Base-by-base conservation (phyloP, 2,113 vertebrate species). In the Brienomyrus longianalis region DNA sequence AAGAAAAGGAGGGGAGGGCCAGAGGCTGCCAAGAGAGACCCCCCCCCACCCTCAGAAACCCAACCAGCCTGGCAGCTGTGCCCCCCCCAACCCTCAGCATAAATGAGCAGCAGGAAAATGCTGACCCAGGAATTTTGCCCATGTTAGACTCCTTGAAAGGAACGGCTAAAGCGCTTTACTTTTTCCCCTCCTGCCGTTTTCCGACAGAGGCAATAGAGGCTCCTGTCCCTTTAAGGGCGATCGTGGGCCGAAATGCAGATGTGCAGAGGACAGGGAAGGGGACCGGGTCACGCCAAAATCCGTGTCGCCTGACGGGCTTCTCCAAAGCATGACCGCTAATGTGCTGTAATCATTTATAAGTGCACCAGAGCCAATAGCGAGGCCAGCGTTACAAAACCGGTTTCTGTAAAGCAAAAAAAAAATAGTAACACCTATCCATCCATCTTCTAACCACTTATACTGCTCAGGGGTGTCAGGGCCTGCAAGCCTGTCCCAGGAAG, bases 71-170 rank as follows among this genome's bases (percentile, higher is more conserved):
- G 96, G 94, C 94, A 95, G 95, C 93, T 94, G 83, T 91, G 92
- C 91, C 92, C 47, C 92, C 93, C 93, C 85, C 91, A 88, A 91
- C 90, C 94, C 93, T 94, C 93, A 93, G 94, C 93, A 95, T 93
- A 95, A 92, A 95, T 92, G 5, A 7, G 93, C 91, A 93, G 95
- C 95, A 96, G 94, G 94, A 97, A 21, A 97, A 95, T 94, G 95
- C 95, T 96, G 96, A 96, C 94, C 93, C 92, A 94, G 92, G 91
- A 85, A 89, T 92, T 95, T 93, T 87, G 74, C 62, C 87, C 88
- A 21, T 91, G 90, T 91, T 62, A 92, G 92, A 92, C 92, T 90
- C 92, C 91, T 91, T 92, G 43, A 90, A 88, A 90, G 45, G 39
- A 85, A 85, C 3, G 45, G 23, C 83, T 85, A 1, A 50, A 85